Percentiles rank a stretch among this genome's conserved stretches.
These are phyloP conservation scores for Chamaea fasciata DNA, from an alignment of 2,113 vertebrate genomes.

Conservation along the genomic window DNA sequence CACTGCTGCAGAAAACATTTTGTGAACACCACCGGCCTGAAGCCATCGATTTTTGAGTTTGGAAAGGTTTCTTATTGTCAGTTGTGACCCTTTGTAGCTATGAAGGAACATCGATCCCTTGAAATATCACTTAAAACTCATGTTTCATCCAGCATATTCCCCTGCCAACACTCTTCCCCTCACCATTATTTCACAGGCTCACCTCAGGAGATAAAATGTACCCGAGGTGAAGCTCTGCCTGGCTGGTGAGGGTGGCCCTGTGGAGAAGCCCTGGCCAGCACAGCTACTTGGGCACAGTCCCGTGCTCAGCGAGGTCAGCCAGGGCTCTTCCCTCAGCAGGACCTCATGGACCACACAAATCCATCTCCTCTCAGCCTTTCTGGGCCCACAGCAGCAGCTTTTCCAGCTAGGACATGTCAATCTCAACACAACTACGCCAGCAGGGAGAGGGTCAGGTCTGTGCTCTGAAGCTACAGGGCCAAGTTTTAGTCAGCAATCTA, in stretches of 20 bases:
- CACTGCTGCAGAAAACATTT: neutral
- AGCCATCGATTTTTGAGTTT: neutral
- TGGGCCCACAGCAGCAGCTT: neutral
- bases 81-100: neutral
- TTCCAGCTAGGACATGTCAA: neutral
- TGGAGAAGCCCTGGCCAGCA: neutral
- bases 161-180: neutral
- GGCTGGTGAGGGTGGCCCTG: neutral
- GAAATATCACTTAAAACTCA: neutral
- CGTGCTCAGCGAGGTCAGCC: rapidly evolving
- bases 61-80: neutral
- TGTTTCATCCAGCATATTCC: neutral
- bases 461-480: neutral
- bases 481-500: neutral
- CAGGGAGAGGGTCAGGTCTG: neutral
- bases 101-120: neutral
- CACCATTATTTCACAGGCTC: neutral
- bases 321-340: neutral
- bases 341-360: neutral
- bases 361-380: neutral
- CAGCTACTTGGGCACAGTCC: rapidly evolving
- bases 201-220: neutral
- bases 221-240: neutral
- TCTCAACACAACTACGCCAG: neutral
- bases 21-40: neutral